Percentiles rank a stretch among this genome's conserved stretches.
phyloP scores from a whole-genome alignment of 1,140 invertebrate genomes.

The Drosophila subpulchrella region DNA sequence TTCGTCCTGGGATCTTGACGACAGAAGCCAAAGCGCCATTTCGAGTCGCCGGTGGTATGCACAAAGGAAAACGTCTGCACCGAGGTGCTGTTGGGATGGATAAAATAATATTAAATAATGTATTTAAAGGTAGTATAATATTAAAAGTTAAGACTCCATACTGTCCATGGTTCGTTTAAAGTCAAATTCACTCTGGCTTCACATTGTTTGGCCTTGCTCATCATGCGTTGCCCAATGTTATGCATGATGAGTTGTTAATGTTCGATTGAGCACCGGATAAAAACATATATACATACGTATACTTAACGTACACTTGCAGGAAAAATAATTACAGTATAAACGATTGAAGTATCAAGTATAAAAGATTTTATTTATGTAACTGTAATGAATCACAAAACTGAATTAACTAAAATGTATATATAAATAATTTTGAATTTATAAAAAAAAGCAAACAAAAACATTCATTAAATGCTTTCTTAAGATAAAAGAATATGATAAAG shows the following conservation, averaged over 20 bases:
- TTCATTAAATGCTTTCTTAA: too few relatives aligned
- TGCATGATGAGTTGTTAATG: slow-evolving; percentile 18
- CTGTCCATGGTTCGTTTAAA: slow-evolving; percentile 1
- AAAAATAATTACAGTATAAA: too few relatives aligned
- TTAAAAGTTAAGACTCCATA: not conserved
- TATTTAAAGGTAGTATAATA: not conserved
- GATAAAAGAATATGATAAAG: not conserved
- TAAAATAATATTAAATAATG: not conserved
- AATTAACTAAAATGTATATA: too few relatives aligned
- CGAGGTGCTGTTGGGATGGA: slow-evolving; percentile 52
- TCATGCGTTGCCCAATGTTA: slow-evolving; percentile 21
- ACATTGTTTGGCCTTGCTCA: slow-evolving; percentile 8
- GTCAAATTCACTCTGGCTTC: not conserved
- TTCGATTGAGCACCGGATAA: slow-evolving; percentile 2
- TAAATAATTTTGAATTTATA: too few relatives aligned
- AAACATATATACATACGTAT: not conserved
- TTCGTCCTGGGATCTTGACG: slow-evolving; percentile 94
- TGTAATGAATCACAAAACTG: too few relatives aligned
- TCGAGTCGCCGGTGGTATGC: slow-evolving; percentile 95
- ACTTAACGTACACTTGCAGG: not conserved
- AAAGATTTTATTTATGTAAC: too few relatives aligned
- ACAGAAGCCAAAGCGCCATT: slow-evolving; percentile 98
- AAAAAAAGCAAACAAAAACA: too few relatives aligned
- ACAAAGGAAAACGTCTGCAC: slow-evolving; percentile 93
- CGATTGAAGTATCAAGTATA: too few relatives aligned